Evolutionary conservation across 2,113 vertebrate genomes (phyloP).

Genomic region (Hassar affinis): DNA sequence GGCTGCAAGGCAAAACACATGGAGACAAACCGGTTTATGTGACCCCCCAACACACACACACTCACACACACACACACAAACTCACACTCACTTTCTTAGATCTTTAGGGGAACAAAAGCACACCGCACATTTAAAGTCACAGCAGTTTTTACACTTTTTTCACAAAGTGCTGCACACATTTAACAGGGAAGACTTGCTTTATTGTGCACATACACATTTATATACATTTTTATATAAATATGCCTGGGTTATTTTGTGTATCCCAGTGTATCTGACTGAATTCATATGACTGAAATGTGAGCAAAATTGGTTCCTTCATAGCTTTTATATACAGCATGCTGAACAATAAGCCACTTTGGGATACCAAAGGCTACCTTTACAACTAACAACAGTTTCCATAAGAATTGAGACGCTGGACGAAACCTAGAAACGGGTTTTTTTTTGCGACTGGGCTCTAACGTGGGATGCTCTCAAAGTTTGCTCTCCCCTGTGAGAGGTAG

Average conservation of each 20-base stretch:
- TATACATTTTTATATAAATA: background rate
- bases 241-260: background rate
- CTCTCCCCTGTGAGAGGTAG: slow-evolving; percentile 55
- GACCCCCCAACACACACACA: background rate
- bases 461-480: slow-evolving; percentile 32
- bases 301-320: background rate
- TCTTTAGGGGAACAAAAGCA: no score
- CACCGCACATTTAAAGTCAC: background rate
- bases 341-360: background rate
- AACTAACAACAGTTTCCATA: background rate
- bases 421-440: background rate
- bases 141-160: background rate
- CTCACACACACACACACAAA: no score
- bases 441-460: background rate
- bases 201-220: background rate
- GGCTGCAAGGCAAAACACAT: slow-evolving; percentile 24
- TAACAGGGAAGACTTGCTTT: background rate
- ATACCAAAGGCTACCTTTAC: background rate
- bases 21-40: slow-evolving; percentile 22
- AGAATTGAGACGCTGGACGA: background rate
- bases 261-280: background rate
- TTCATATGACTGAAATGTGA: background rate
- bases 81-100: background rate
- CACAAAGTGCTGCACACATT: background rate
- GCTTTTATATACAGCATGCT: background rate